These are phyloP conservation scores for Diabrotica undecimpunctata DNA, from an alignment of 1,140 invertebrate genomes.

Conservation along the genomic window DNA sequence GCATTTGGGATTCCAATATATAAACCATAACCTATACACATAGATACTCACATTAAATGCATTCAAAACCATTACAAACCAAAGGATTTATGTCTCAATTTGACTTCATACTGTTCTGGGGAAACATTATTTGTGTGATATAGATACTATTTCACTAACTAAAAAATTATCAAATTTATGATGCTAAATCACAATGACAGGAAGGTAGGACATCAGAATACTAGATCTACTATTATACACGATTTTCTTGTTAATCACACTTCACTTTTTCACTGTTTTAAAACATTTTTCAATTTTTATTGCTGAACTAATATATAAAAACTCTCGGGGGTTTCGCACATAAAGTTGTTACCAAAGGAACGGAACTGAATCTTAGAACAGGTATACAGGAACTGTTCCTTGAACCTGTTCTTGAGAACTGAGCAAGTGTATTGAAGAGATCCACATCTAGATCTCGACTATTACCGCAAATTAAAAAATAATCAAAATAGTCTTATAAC, in stretches of 20 bases:
- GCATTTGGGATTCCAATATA: constrained; percentile 5
- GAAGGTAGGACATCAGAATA: constrained; percentile 27
- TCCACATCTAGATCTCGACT: too few relatives aligned
- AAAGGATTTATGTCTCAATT: not conserved
- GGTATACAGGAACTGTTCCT: too few relatives aligned
- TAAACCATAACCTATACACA: constrained; percentile 37
- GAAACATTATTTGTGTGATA: not conserved
- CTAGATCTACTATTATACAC: constrained; percentile 14
- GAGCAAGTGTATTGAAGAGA: too few relatives aligned
- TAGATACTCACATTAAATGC: constrained; percentile 41
- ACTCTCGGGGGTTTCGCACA: not conserved
- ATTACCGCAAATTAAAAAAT: too few relatives aligned
- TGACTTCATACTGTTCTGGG: not conserved
- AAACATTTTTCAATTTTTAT: constrained; percentile 3
- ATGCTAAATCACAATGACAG: constrained; percentile 25
- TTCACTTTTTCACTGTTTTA: not conserved
- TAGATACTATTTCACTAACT: constrained; percentile 4
- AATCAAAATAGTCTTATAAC: too few relatives aligned
- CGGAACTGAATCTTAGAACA: too few relatives aligned
- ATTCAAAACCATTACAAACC: constrained; percentile 40
- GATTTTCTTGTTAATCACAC: not conserved
- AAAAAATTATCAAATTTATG: constrained; percentile 6
- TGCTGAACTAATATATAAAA: not conserved
- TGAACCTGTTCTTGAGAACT: too few relatives aligned
- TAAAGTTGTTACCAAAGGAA: too few relatives aligned